Percentiles rank a stretch among this genome's conserved stretches.
Conservation (phyloP, 2,797 vertebrate species). For the Calcarius lapponicus region DNA sequence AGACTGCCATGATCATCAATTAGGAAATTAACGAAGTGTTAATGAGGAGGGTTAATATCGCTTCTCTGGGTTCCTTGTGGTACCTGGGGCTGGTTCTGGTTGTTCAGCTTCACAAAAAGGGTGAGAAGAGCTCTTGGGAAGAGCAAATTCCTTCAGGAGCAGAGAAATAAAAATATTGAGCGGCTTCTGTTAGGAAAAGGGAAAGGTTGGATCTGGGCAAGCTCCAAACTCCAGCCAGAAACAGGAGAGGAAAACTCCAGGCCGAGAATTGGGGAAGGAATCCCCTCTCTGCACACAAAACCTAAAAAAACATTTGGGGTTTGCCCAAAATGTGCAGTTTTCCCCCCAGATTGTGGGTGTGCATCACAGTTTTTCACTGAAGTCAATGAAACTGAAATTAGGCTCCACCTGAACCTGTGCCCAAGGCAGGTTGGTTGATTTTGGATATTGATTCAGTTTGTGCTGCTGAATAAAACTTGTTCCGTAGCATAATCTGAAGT, state of each 20-base stretch:
- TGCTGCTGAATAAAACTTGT: neutral
- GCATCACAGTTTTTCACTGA: neutral
- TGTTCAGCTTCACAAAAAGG: neutral
- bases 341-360: fast-evolving
- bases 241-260: neutral
- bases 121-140: neutral
- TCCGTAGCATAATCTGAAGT: neutral
- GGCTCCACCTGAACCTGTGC: neutral
- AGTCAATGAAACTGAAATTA: neutral
- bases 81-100: neutral
- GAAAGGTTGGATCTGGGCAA: neutral
- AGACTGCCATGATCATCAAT: no score
- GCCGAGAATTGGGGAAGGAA: neutral
- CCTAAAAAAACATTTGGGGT: neutral
- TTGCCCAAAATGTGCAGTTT: neutral
- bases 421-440: neutral
- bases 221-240: neutral
- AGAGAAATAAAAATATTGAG: neutral
- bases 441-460: neutral
- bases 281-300: neutral
- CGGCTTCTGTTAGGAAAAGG: neutral
- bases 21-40: neutral
- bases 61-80: neutral
- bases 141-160: neutral
- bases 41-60: neutral